A percentile compares a stretch with the other conserved stretches of the same genome.
Evolutionary conservation across 2,113 vertebrate species (phyloP).

Genomic region (Megaptera novaeangliae): DNA sequence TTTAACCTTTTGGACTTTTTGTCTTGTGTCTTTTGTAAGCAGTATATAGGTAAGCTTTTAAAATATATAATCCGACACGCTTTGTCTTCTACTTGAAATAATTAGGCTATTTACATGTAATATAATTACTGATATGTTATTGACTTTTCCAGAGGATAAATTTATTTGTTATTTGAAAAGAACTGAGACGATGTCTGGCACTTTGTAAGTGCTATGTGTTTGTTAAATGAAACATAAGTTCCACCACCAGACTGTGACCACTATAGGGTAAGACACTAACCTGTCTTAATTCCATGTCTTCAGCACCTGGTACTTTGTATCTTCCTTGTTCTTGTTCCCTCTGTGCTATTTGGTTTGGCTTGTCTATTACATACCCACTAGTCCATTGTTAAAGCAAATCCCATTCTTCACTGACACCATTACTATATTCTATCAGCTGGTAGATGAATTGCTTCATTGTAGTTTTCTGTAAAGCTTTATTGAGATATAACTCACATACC

Average conservation of each 20-base stretch:
- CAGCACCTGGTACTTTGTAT: too few species aligned
- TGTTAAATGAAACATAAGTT: not conserved
- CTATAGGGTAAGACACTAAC: too few species aligned
- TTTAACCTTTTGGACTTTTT: not conserved
- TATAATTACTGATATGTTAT: not conserved
- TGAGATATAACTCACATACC: too few species aligned
- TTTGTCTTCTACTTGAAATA: not conserved
- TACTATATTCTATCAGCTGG: too few species aligned
- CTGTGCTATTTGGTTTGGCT: too few species aligned
- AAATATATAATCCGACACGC: not conserved
- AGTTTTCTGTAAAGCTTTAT: too few species aligned
- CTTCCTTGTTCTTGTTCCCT: too few species aligned
- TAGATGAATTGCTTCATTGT: too few species aligned
- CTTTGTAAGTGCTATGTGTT: not conserved
- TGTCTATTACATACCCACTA: too few species aligned
- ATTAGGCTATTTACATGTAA: not conserved
- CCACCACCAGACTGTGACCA: not conserved
- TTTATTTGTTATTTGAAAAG: not conserved
- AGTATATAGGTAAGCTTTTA: not conserved
- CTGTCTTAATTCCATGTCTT: too few species aligned
- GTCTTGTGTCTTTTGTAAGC: not conserved
- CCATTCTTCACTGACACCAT: too few species aligned
- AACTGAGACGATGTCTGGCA: not conserved
- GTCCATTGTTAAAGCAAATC: too few species aligned
- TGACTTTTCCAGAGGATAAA: not conserved